Base-by-base conservation (phyloP, 2,113 vertebrate genomes). In the Anhinga anhinga region DNA sequence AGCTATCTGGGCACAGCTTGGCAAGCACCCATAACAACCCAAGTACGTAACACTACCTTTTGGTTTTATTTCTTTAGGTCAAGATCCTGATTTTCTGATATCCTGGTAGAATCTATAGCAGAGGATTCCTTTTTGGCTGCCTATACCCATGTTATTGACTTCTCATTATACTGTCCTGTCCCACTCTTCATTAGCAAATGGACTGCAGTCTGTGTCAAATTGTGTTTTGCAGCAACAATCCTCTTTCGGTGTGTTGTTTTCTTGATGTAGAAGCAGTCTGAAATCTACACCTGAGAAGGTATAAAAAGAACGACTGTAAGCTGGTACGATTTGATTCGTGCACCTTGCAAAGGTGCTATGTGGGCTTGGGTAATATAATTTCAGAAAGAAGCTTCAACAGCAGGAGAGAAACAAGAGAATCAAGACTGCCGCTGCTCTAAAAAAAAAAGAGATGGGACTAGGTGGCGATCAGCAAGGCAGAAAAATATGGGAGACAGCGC, bases 1-100 rank as follows among this genome's bases (percentile, higher is more conserved):
- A 99, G 98, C 98, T 99, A 93, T 99, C 99, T 17, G 99, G 99
- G 86, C 99, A 99, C 97, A 99, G 98, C 38, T 96, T 99, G 93
- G 99, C 99, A 84, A 99, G 98, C 92, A 98, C 98, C 56, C 99
- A 98, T 82, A 99, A 98, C 94, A 99, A 99, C 98, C 99, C 99
- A 86, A 99, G 99, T 99, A 97, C 2, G 98, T 98, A 93, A 71
- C 19, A 0, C 9, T 34, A 2, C 44, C 73, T 87, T 93, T 47
- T 86, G 50, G 7, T 15, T 82, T 82, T 72, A n/a, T 76, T 94
- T 27, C 22, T 83, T 88, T 82, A 59, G 40, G 29, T 72, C 36
- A 53, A 73, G 22, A 42, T 72, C 58, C 23, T 49, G 26, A 45
- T 76, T 82, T 81, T 86, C 52, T 72, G 66, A 42, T 40, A 69